Evolutionary conservation across 1,140 invertebrate genomes (phyloP), one percentile per base, ranked within the genome.

Genomic region (Magallana angulata): DNA sequence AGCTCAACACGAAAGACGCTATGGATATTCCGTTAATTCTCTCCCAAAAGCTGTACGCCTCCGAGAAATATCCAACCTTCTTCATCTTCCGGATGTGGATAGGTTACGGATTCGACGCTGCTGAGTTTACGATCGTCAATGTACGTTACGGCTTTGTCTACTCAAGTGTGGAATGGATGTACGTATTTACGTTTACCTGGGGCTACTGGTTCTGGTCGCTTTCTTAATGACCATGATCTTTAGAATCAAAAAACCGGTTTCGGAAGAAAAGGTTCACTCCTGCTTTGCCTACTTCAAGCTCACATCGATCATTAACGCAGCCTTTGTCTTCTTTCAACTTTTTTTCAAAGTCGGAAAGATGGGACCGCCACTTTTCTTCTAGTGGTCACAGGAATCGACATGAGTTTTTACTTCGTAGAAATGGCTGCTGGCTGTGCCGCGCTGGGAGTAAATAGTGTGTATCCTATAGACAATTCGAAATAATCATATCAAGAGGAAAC

Each of bases 321-420:
- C 80, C 7, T 82, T 87, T 57, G 24, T 87, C 56, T 87, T 87
- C 68, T 82, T 87, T n/a, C 85, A 87, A 60, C 59, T 87, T 87
- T 56, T 24, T 9, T 57, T 24, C 57, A 81, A 9, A 81, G 81
- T 57, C 62, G 36, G 7, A 81, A 80, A 11, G 60, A 87, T 64
- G 81, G 11, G 11, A 18, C 68, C 57, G 85, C 58, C 16, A 83
- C 83, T 58, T 16, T 57, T 8, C 64, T 87, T 2, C 1, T 87
- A 60, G 81, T 68, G n/a, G 60, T 87, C 14, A 83, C 85, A 3
- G 85, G 80, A 1, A 82, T 87, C 14, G 85, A 87, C 30, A 87
- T 87, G 80, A 62, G n/a, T 30, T 48, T 87, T n/a, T 60, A 87
- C 16, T 60, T 87, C 48, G 24, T 87, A n/a, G 85, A 87, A 83